phyloP scores from a whole-genome alignment of 2,888 invertebrate species.

The Melieria omissa region DNA sequence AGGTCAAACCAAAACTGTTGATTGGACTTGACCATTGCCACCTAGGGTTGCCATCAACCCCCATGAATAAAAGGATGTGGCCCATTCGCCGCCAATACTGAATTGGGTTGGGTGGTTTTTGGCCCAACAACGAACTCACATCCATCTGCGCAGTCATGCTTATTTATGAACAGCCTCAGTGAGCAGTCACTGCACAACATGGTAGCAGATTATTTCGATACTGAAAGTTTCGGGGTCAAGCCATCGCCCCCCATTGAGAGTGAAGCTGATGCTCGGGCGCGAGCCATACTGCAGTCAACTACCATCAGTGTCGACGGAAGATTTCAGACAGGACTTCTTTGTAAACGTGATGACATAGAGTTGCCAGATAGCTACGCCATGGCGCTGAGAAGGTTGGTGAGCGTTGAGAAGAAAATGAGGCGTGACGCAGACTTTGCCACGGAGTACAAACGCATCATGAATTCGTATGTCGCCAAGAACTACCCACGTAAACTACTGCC shows the following conservation, averaged over 20 bases:
- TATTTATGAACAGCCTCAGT: slow-evolving; percentile 4
- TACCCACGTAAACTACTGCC: neutral
- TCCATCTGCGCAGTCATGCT: neutral
- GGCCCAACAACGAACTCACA: neutral
- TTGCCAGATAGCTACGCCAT: slow-evolving; percentile 24
- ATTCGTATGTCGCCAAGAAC: neutral
- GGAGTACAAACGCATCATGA: neutral
- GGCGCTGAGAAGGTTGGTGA: neutral
- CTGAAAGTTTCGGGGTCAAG: slow-evolving; percentile 26
- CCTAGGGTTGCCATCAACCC: slow-evolving; percentile 30
- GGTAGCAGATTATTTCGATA: slow-evolving; percentile 30
- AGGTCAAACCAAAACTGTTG: neutral
- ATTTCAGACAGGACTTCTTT: slow-evolving; percentile 37
- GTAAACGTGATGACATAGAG: slow-evolving; percentile 21
- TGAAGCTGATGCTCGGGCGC: slow-evolving; percentile 18
- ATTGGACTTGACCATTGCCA: slow-evolving; percentile 12
- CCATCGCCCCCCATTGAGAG: slow-evolving; percentile 18
- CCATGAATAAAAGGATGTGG: neutral
- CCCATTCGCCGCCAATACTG: slow-evolving; percentile 28
- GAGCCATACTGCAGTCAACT: slow-evolving; percentile 12
- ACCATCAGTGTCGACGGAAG: slow-evolving; percentile 23
- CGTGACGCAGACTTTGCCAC: neutral
- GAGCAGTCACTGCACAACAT: slow-evolving; percentile 19
- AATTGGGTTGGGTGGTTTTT: slow-evolving; percentile 6
- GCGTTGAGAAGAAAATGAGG: neutral